These are phyloP conservation scores for Falco concolor DNA, from an alignment of 2,797 vertebrate genomes.

Conservation along the genomic window DNA sequence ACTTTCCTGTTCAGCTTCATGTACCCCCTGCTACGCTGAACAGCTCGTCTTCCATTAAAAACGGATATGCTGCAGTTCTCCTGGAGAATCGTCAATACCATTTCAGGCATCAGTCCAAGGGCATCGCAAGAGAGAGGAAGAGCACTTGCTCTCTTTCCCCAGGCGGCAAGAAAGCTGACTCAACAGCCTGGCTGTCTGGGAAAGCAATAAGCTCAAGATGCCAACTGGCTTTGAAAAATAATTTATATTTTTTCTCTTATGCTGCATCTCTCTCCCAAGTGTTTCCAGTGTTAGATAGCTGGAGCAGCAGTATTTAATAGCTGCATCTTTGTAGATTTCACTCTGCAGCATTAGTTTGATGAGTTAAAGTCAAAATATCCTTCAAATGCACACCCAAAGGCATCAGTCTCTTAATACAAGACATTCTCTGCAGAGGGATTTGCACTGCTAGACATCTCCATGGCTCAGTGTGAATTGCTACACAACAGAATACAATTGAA, in stretches of 20 bases:
- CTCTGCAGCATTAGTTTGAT: background rate
- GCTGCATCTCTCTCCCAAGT: background rate
- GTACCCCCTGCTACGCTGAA: background rate
- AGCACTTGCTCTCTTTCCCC: background rate
- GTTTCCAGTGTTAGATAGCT: background rate
- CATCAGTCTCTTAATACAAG: background rate
- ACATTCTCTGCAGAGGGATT: background rate
- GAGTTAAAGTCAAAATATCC: background rate
- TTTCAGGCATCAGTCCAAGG: background rate
- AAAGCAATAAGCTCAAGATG: background rate
- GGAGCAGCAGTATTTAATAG: background rate
- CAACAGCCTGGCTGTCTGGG: background rate
- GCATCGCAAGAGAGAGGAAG: background rate
- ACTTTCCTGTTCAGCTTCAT: background rate
- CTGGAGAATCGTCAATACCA: background rate
- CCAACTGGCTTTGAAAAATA: slow-evolving; percentile 6
- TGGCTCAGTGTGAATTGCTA: background rate
- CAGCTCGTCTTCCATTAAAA: background rate
- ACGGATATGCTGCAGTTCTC: background rate
- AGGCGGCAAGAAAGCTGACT: background rate
- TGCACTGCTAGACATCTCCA: background rate
- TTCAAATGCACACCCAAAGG: slow-evolving; percentile 20
- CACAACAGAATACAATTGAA: background rate
- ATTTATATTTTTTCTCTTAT: background rate
- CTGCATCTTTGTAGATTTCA: background rate